phyloP scores from a whole-genome alignment of 2,888 invertebrate species.

The Latheticus oryzae region DNA sequence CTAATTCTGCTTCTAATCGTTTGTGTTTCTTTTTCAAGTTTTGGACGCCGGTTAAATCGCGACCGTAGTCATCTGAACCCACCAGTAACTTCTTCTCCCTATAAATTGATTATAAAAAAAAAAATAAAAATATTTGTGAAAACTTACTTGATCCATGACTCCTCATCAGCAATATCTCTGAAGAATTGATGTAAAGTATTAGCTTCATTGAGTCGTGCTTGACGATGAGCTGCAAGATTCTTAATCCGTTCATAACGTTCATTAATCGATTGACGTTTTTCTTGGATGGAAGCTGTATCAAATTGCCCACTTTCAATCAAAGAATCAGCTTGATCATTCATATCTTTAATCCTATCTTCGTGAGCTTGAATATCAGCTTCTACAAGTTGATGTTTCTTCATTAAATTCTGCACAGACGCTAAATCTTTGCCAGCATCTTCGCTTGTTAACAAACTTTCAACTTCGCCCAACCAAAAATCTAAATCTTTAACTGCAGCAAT shows the following conservation, averaged over 20 bases:
- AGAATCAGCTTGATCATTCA: constrained; percentile 96
- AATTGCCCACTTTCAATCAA: constrained; percentile 97
- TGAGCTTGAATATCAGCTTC: constrained; percentile 98
- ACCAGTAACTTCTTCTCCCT: constrained; percentile 97
- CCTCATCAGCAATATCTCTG: constrained; percentile 98
- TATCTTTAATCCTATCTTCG: constrained; percentile 93
- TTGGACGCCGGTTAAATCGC: constrained; percentile 97
- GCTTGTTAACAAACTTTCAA: constrained; percentile 92
- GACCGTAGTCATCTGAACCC: constrained; percentile 97
- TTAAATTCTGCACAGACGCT: constrained; percentile 97
- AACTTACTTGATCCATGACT: constrained; percentile 95
- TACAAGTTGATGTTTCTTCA: constrained; percentile 98
- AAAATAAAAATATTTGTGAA: not conserved
- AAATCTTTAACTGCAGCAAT: constrained; percentile 99
- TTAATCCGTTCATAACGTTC: constrained; percentile 95
- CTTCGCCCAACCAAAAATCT: constrained; percentile 99
- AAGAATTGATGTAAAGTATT: constrained; percentile 99
- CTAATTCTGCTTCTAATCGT: constrained; percentile 96
- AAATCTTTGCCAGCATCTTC: constrained; percentile 99
- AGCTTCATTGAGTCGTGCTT: constrained; percentile 93
- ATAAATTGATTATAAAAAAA: constrained; percentile 25
- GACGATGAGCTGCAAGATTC: constrained; percentile 91
- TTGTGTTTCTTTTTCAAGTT: constrained; percentile 99
- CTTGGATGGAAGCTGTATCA: constrained; percentile 95
- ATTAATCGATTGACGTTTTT: constrained; percentile 95